Conservation (phyloP, 1,140 invertebrate genomes). For the Rhagoletis zephyria region DNA sequence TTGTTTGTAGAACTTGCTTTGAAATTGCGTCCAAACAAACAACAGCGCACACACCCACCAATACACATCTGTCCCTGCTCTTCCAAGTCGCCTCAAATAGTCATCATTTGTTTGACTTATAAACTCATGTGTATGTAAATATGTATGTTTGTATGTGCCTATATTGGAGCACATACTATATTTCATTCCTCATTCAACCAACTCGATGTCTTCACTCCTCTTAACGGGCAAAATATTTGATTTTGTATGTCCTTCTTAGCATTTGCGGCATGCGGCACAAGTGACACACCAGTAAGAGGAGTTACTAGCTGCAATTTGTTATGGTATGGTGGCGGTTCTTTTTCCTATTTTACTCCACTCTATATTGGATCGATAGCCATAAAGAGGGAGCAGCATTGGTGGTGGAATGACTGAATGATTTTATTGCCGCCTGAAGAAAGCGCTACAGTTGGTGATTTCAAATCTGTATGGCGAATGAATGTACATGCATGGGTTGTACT, state of each 20-base stretch:
- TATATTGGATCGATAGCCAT: conserved; percentile 27
- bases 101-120: not conserved
- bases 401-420: conserved; percentile 11
- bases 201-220: too few species aligned
- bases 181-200: too few species aligned
- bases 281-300: too few species aligned
- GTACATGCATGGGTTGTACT: not conserved
- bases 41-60: conserved; percentile 3
- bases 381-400: conserved; percentile 11
- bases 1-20: conserved; percentile 28
- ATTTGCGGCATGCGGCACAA: too few species aligned
- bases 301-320: too few species aligned
- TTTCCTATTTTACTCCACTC: too few species aligned
- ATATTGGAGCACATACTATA: not conserved
- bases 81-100: not conserved
- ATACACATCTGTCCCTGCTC: not conserved
- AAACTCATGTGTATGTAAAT: not conserved
- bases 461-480: not conserved
- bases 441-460: conserved; percentile 21
- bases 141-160: not conserved
- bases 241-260: too few species aligned
- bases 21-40: not conserved
- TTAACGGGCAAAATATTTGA: too few species aligned
- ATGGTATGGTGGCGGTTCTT: too few species aligned
- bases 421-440: too few species aligned